Conservation (phyloP, 2,888 invertebrate genomes). For the Atrina japonica region DNA sequence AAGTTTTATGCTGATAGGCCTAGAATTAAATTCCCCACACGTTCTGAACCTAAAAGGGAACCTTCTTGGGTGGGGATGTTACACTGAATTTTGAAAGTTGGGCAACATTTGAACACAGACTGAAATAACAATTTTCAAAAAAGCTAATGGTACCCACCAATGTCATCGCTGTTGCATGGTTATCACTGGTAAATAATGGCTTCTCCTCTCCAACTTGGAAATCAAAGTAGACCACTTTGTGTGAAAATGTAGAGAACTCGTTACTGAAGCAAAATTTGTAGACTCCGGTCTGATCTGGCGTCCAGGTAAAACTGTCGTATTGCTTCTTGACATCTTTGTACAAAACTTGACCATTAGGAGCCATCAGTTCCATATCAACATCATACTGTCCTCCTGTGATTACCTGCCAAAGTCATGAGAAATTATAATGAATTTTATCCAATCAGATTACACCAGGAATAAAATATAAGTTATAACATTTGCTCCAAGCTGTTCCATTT, state of each 20-base stretch:
- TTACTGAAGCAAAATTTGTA: conserved; percentile 91
- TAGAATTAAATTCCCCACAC: no score
- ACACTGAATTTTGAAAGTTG: no score
- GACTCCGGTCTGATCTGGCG: conserved; percentile 72
- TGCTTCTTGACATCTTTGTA: conserved; percentile 96
- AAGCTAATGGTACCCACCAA: conserved; percentile 83
- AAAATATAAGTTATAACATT: no score
- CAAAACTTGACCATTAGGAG: conserved; percentile 92
- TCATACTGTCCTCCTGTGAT: conserved; percentile 99
- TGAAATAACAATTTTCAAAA: no score
- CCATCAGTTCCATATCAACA: conserved; percentile 95
- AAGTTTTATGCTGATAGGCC: no score
- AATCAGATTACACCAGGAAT: no score
- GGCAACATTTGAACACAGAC: no score
- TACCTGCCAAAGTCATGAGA: conserved; percentile 85
- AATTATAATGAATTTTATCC: no score
- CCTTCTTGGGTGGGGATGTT: no score
- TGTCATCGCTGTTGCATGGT: conserved; percentile 89
- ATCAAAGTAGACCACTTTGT: conserved; percentile 99
- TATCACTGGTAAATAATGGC: conserved; percentile 84
- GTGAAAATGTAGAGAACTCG: conserved; percentile 99
- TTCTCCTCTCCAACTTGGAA: conserved; percentile 95
- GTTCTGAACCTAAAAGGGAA: no score
- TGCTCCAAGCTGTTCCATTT: no score
- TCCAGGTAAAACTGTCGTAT: conserved; percentile 92